Conservation (phyloP, 2,113 vertebrate species). For the Erythrocercus mccallii region DNA sequence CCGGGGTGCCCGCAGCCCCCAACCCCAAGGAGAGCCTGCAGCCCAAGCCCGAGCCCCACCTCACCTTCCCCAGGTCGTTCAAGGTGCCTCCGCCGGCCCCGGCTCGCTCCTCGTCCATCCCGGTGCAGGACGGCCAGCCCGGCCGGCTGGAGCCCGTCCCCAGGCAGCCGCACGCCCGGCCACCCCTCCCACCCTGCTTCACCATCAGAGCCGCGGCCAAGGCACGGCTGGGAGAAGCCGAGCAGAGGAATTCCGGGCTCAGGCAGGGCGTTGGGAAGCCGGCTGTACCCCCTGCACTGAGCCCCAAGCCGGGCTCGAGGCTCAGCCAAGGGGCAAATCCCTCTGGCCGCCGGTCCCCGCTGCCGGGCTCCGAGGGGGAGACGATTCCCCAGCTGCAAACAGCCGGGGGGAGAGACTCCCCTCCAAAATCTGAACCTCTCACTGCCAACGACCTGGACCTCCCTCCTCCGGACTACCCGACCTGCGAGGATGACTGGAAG, state of each 20-base stretch:
- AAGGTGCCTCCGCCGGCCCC: conserved; percentile 76
- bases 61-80: conserved; percentile 71
- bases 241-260: neutral
- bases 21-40: conserved; percentile 12
- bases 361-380: neutral
- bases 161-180: conserved; percentile 39
- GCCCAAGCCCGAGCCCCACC: conserved; percentile 56
- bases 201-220: conserved; percentile 34
- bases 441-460: conserved; percentile 18
- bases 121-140: neutral
- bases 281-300: neutral
- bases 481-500: conserved; percentile 49
- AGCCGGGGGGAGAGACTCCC: neutral
- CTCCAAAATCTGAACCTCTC: neutral
- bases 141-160: neutral
- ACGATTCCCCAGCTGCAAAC: neutral
- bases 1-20: conserved; percentile 29
- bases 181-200: conserved; percentile 55
- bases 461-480: conserved; percentile 22
- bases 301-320: neutral
- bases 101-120: conserved; percentile 74
- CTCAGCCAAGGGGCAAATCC: neutral
- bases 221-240: neutral
- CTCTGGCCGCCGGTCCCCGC: accelerated
- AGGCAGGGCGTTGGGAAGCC: neutral